These are phyloP conservation scores for Hipparchia semele DNA, from an alignment of 2,888 invertebrate species.

Conservation along the genomic window DNA sequence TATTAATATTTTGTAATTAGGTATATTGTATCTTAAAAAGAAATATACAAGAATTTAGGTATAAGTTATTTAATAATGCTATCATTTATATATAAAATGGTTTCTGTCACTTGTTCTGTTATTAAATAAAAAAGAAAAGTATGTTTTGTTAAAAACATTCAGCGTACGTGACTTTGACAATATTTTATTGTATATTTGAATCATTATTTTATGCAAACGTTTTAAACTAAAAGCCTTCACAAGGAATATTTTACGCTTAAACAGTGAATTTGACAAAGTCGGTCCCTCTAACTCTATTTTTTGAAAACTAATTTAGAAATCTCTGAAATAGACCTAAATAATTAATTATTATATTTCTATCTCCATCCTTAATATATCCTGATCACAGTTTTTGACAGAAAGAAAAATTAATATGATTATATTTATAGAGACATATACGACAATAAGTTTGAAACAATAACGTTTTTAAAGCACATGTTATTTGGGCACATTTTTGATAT, in stretches of 20 bases:
- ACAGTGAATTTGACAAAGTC: neutral
- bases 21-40: neutral
- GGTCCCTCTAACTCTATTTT: neutral
- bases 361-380: neutral
- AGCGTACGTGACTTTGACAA: slow-evolving; percentile 74
- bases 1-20: slow-evolving; percentile 12
- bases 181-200: slow-evolving; percentile 47
- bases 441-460: slow-evolving; percentile 36
- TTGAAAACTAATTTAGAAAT: neutral
- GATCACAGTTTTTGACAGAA: neutral
- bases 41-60: neutral
- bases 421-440: slow-evolving; percentile 23
- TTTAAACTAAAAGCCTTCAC: neutral
- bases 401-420: slow-evolving; percentile 12
- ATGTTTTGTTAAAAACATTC: slow-evolving; percentile 38
- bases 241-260: neutral
- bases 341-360: neutral
- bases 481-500: slow-evolving; percentile 38
- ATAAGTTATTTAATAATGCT: neutral
- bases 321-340: neutral
- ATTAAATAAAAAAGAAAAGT: neutral
- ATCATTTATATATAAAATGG: too few species aligned
- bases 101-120: neutral
- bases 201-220: neutral
- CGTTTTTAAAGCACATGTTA: slow-evolving; percentile 40